These are phyloP conservation scores for Acholoe squamosa DNA, from an alignment of 2,888 invertebrate genomes.

Conservation along the genomic window DNA sequence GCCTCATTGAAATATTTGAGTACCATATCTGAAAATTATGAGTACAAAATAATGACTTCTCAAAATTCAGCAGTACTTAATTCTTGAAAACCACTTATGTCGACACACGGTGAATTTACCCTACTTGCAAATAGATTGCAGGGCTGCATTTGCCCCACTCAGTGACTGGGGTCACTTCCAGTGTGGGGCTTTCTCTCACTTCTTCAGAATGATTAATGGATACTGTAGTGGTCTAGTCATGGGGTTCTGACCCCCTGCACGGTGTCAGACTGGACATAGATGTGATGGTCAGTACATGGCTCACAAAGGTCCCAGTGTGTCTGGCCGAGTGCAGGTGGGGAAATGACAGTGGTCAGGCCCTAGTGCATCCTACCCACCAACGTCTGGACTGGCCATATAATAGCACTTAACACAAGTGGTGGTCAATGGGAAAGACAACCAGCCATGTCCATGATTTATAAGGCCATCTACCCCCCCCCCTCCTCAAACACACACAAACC, in stretches of 20 bases:
- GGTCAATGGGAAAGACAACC: background rate
- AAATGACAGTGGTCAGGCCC: background rate
- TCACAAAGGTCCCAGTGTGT: background rate
- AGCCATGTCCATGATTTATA: slow-evolving; percentile 20
- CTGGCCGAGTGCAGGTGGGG: slow-evolving; percentile 39
- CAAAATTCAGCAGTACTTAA: too few species aligned
- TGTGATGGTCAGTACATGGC: background rate
- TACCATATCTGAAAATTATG: too few species aligned
- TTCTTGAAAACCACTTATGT: too few species aligned
- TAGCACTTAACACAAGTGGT: slow-evolving; percentile 29
- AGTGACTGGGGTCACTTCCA: too few species aligned
- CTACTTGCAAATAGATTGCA: too few species aligned
- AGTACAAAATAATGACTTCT: too few species aligned
- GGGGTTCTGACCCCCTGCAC: too few species aligned
- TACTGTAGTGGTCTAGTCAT: background rate
- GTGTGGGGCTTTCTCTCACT: background rate
- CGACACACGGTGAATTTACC: too few species aligned
- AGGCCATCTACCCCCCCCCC: background rate
- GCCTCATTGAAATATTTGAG: too few species aligned
- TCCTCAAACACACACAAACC: background rate
- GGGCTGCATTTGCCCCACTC: too few species aligned
- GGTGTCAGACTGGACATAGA: background rate
- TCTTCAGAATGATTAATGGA: background rate
- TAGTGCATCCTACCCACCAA: background rate
- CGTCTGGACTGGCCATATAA: slow-evolving; percentile 31